A percentile compares a stretch with the other conserved stretches of the same genome.
Conservation (phyloP, 2,797 vertebrate species). For the Monodelphis domestica region DNA sequence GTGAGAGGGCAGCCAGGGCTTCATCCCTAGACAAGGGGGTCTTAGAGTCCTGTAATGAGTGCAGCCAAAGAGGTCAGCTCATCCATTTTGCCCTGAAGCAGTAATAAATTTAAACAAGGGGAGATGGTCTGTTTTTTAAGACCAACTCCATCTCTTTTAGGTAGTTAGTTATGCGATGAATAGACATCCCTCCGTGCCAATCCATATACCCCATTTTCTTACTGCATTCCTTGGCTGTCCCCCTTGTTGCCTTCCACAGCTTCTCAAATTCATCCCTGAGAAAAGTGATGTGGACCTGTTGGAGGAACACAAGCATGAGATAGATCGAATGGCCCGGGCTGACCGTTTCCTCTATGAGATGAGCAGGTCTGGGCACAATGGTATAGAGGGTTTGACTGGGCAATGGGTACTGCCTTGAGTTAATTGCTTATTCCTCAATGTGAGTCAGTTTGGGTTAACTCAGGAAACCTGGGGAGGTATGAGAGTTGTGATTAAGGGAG, state of each 20-base stretch:
- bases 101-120: not conserved
- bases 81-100: not conserved
- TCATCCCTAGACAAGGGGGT: not conserved
- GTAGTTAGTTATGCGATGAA: not conserved
- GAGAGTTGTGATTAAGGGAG: not conserved
- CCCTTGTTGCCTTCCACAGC: conserved; percentile 79
- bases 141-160: not conserved
- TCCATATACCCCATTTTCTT: not conserved
- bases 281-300: conserved; percentile 95
- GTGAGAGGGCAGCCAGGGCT: not conserved
- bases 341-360: conserved; percentile 98
- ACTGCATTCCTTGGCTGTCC: conserved; percentile 10
- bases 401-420: not conserved
- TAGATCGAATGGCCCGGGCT: conserved; percentile 96
- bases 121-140: not conserved
- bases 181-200: rapidly evolving
- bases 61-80: not conserved
- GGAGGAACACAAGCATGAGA: conserved; percentile 97
- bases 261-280: conserved; percentile 96
- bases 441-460: not conserved
- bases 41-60: not conserved
- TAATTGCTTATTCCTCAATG: not conserved
- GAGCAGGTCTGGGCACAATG: conserved; percentile 90
- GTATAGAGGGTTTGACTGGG: rapidly evolving
- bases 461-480: not conserved